Evolutionary conservation across 2,797 vertebrate genomes (phyloP), one percentile per base, ranked within the genome.

Genomic region (Oreortyx pictus): DNA sequence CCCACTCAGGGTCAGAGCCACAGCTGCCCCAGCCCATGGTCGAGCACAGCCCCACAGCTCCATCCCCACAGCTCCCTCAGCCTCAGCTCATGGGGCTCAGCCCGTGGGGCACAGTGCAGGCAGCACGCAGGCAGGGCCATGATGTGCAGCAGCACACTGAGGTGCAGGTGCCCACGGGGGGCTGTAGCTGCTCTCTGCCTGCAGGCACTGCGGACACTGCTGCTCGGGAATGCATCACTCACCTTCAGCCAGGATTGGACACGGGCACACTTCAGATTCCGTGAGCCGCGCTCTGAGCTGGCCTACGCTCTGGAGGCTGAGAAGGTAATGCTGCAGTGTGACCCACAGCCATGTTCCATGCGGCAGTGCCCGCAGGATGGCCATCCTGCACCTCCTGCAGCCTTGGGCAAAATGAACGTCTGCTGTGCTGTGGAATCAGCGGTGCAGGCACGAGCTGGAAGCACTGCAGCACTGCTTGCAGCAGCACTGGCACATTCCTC

Each of bases 161-260:
- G 50, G 15, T 44, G 39, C 44, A 23, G 33, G 14, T 15, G 50
- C 56, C 27, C 50, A 44, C 17, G 7, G 4, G n/a, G 8, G 16
- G 1, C 56, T 33, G 31, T 60, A 4, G 39, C 14, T 11, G 49
- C 19, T 17, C 33, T 54, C 49, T 7, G n/a, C 61, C 44, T 56
- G 1, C 94, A 99, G 99, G 97, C 89, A 41, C 97, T 99, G 79
- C 97, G 96, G 68, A 95, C 96, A 88, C 96, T 98, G 80, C 95
- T 99, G 23, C 98, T 99, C 47, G 97, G 98, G 50, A 97, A 95
- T 19, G 82, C 66, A 0, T 89, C 86, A 39, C 94, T 95, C 0
- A 20, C 96, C 75, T 98, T 99, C 78, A 97, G 92, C 97, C 90
- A 94, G 0, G 97, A 98, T 82, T 99, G 98, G 98, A 97, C 97